Conservation (phyloP, 1,140 invertebrate species). For the Zaprionus vittiger region DNA sequence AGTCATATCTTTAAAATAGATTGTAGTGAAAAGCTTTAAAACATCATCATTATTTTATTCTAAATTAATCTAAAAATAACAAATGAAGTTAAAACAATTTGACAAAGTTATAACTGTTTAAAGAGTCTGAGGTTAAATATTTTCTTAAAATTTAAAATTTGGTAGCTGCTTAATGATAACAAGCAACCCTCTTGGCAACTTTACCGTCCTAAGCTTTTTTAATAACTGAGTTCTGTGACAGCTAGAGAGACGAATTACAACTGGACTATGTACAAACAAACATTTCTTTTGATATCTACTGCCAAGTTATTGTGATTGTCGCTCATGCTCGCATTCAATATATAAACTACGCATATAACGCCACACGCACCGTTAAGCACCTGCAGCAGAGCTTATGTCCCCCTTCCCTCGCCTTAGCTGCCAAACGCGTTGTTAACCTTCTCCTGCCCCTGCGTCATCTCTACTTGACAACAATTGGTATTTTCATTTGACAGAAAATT, state of each 20-base stretch:
- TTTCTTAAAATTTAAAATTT: no score
- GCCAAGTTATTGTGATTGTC: neutral
- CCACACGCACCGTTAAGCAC: neutral
- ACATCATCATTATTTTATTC: no score
- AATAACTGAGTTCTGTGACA: neutral
- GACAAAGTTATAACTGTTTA: no score
- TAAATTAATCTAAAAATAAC: no score
- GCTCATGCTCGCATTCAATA: neutral
- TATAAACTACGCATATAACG: neutral
- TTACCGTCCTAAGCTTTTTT: neutral
- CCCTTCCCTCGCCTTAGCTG: neutral
- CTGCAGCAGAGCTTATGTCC: neutral
- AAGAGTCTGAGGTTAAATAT: fast-evolving
- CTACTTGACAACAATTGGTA: constrained; percentile 56
- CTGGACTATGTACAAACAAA: neutral
- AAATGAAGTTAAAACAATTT: no score
- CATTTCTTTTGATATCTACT: neutral
- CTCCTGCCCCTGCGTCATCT: neutral
- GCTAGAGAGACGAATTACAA: neutral
- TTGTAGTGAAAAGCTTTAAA: no score
- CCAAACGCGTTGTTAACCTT: constrained; percentile 1
- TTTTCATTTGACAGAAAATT: constrained; percentile 58
- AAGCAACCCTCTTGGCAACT: no score
- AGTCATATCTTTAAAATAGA: no score
- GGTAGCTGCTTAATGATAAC: no score